phyloP scores from a whole-genome alignment of 2,113 vertebrate genomes.

The Mohoua ochrocephala region DNA sequence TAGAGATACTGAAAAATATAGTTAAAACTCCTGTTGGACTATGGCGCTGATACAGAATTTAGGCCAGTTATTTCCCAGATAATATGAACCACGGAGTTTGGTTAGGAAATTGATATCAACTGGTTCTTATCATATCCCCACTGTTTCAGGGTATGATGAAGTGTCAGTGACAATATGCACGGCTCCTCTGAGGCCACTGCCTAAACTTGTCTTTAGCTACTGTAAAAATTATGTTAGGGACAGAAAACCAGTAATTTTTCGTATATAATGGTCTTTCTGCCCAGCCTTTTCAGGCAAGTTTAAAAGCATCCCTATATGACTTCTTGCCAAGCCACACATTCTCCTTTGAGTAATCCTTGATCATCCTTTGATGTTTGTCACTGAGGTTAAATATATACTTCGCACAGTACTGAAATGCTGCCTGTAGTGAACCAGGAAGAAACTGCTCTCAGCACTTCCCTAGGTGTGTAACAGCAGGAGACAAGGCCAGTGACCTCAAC shows the following conservation, averaged over 20 bases:
- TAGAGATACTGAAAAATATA: conserved; percentile 24
- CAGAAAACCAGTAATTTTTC: background rate
- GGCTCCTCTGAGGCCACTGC: conserved; percentile 20
- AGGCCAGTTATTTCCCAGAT: conserved; percentile 38
- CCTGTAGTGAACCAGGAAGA: background rate
- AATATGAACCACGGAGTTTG: conserved; percentile 22
- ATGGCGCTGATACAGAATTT: background rate
- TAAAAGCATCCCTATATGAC: background rate
- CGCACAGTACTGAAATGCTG: background rate
- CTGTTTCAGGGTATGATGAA: conserved; percentile 55
- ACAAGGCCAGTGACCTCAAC: background rate
- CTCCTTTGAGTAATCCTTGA: background rate
- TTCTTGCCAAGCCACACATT: background rate
- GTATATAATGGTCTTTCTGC: background rate
- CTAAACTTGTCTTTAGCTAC: conserved; percentile 57
- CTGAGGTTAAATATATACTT: background rate
- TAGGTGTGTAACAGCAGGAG: background rate
- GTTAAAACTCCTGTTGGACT: conserved; percentile 26
- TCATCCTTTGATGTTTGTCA: background rate
- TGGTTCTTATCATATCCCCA: conserved; percentile 64
- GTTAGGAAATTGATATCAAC: conserved; percentile 64
- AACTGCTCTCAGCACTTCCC: background rate
- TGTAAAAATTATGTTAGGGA: conserved; percentile 15
- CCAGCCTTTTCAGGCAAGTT: background rate
- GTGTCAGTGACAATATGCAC: conserved; percentile 54